Conservation (phyloP, 2,888 invertebrate species). For the Xanthia togata region DNA sequence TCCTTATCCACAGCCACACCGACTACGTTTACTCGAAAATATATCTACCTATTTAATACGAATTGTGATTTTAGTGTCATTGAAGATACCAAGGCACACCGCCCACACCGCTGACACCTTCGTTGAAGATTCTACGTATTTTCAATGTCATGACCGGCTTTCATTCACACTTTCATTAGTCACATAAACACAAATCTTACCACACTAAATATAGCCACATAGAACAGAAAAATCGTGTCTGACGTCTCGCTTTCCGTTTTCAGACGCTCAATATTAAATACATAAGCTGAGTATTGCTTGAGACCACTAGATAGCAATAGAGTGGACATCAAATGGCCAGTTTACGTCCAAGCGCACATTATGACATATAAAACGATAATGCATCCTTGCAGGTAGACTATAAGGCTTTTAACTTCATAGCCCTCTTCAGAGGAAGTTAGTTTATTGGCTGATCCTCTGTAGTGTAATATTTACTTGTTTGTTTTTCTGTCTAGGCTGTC, state of each 20-base stretch:
- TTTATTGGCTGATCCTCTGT: slow-evolving; percentile 31
- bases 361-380: slow-evolving; percentile 60
- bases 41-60: not conserved
- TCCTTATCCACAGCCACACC: not conserved
- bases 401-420: slow-evolving; percentile 60
- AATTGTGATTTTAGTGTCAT: not conserved
- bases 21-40: not conserved
- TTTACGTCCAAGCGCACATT: slow-evolving; percentile 52
- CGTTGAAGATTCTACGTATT: not conserved
- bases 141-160: not conserved
- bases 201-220: not conserved
- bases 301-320: slow-evolving; percentile 40
- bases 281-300: slow-evolving; percentile 19
- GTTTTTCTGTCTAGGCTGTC: not conserved
- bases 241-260: not conserved
- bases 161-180: not conserved
- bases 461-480: not conserved
- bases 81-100: not conserved
- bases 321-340: slow-evolving; percentile 50
- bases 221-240: not conserved
- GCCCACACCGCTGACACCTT: not conserved
- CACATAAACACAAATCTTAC: too few relatives aligned
- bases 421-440: slow-evolving; percentile 23
- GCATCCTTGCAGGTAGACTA: slow-evolving; percentile 53
- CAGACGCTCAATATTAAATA: slow-evolving; percentile 10